Evolutionary conservation across 2,113 vertebrate species (phyloP), one percentile per base, ranked within the genome.

Genomic region (Sapajus apella): DNA sequence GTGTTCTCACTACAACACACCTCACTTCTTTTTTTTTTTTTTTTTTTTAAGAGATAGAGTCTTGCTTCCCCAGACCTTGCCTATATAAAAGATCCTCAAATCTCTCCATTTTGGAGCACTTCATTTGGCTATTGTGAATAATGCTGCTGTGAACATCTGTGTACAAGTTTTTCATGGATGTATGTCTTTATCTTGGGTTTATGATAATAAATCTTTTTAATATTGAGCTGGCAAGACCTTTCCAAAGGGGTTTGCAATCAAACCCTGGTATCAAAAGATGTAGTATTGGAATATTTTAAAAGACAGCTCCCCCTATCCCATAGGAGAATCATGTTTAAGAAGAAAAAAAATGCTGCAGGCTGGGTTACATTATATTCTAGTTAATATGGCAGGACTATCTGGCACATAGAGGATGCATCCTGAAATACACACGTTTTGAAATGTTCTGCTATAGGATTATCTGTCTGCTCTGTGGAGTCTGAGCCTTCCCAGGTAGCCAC

Each of bases 331-430:
- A 82, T 11, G n/a, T 77, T 45, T 11, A n/a, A 52, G 52, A 13
- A 32, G 30, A 14, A 56, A 95, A 76, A 32, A 68, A 45, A 70
- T 13, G 35, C 66, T 30, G 70, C 52, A 50, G 88, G 81, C 70
- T 75, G 14, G 76, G 80, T 84, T 86, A 91, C 32, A 83, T 58
- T 68, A 61, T 43, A 77, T 52, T 35, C 47, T 90, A 73, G 90
- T 87, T 95, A 94, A 86, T 79, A 92, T 77, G 8, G 13, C 73
- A 83, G 61, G 95, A 91, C 27, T 84, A 86, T 61, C 21, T 94
- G 94, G 89, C 64, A 77, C 47, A 30, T 13, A 64, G 61, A 64
- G 61, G 30, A 64, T 14, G 61, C 61, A 64, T 64, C 61, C 12
- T 64, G 61, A 64, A 64, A 64, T 64, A 64, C 27, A 64, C 27